Percentiles rank a stretch among this genome's conserved stretches.
These are phyloP conservation scores for Nezara viridula DNA, from an alignment of 2,888 invertebrate species.

Conservation along the genomic window DNA sequence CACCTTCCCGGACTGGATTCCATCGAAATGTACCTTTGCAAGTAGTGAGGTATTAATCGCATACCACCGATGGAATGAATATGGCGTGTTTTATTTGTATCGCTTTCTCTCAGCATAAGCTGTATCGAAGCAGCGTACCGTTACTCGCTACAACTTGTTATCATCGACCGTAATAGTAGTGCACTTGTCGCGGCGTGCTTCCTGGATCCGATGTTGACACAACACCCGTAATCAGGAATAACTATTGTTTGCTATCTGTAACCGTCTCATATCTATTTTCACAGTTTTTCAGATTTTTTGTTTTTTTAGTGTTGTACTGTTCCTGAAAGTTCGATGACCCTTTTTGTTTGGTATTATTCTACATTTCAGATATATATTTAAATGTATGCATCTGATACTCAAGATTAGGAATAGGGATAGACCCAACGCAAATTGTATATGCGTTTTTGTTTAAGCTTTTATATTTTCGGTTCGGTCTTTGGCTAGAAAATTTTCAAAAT, in stretches of 20 bases:
- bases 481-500: too few species aligned
- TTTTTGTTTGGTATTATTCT: neutral
- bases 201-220: conserved; percentile 7
- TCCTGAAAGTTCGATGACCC: neutral
- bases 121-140: neutral
- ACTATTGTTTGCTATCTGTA: neutral
- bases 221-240: neutral
- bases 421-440: too few species aligned
- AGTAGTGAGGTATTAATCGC: neutral
- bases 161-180: neutral
- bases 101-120: neutral
- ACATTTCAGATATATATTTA: too few species aligned
- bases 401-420: too few species aligned
- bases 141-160: conserved; percentile 17
- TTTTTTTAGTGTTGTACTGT: neutral
- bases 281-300: neutral
- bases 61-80: neutral
- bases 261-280: neutral
- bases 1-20: neutral
- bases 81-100: neutral
- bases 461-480: too few species aligned
- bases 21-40: neutral
- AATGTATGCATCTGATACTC: too few species aligned
- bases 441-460: too few species aligned
- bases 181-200: neutral